A percentile compares a stretch with the other conserved stretches of the same genome.
phyloP scores from a whole-genome alignment of 2,113 vertebrate species.

The Serinus canaria region DNA sequence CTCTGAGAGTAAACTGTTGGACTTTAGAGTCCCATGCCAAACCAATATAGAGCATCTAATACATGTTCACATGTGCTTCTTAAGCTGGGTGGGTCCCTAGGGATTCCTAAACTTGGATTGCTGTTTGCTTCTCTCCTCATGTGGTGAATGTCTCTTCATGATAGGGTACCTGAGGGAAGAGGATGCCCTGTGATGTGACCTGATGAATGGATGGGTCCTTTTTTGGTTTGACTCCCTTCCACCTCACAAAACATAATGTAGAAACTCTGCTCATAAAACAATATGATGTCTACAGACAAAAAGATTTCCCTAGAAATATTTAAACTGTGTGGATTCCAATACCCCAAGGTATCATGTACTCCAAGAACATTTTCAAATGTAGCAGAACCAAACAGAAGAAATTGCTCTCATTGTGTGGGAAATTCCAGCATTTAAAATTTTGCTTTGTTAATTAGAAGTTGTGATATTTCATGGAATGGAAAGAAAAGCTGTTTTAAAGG shows the following conservation, averaged over 20 bases:
- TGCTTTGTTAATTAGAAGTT: not conserved
- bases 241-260: not conserved
- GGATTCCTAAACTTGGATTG: not conserved
- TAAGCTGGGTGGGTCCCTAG: not conserved
- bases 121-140: not conserved
- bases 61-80: not conserved
- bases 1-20: not conserved
- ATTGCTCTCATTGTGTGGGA: not conserved
- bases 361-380: fast-evolving
- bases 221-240: not conserved
- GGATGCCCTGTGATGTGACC: not conserved
- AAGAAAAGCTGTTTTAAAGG: not conserved
- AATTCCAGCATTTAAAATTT: not conserved
- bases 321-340: not conserved
- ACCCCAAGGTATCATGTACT: not conserved
- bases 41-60: not conserved
- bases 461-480: not conserved
- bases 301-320: not conserved
- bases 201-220: not conserved
- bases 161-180: not conserved
- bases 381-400: not conserved
- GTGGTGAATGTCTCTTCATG: not conserved
- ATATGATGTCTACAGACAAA: not conserved
- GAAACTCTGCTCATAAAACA: not conserved
- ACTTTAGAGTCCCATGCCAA: not conserved